phyloP scores from a whole-genome alignment of 2,888 invertebrate species.

The Cylindroiulus punctatus region DNA sequence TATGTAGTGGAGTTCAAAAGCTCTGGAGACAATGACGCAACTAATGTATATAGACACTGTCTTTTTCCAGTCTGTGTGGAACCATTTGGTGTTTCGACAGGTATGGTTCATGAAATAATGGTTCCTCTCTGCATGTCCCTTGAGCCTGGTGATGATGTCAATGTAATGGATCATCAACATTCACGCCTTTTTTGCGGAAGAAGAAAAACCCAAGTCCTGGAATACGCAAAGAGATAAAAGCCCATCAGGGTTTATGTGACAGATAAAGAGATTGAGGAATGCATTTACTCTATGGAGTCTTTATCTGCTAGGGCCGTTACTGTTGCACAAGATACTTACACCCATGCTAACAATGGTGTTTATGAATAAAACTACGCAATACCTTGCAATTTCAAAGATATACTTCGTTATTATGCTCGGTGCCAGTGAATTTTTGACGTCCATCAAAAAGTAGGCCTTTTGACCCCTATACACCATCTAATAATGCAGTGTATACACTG shows the following conservation, averaged over 20 bases:
- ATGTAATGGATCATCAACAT: constrained; percentile 21
- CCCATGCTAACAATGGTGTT: background rate
- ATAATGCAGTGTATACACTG: too few relatives aligned
- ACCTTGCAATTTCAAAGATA: too few relatives aligned
- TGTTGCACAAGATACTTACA: background rate
- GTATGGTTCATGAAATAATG: constrained; percentile 20
- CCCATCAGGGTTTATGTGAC: background rate
- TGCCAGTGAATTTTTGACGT: too few relatives aligned
- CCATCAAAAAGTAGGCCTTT: too few relatives aligned
- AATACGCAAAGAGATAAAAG: background rate
- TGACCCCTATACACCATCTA: too few relatives aligned
- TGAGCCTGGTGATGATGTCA: constrained; percentile 1
- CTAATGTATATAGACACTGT: background rate
- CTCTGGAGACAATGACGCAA: background rate
- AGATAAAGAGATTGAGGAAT: constrained; percentile 6
- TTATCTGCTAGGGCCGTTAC: background rate
- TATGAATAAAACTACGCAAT: background rate
- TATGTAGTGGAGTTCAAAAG: background rate
- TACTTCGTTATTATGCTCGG: too few relatives aligned
- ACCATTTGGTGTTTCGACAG: constrained; percentile 25
- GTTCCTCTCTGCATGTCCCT: background rate
- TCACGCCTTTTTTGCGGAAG: background rate
- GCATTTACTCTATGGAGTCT: background rate
- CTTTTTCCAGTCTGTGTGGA: background rate
- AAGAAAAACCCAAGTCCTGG: background rate